These are phyloP conservation scores for Autographa pulchrina DNA, from an alignment of 2,888 invertebrate species.

Conservation along the genomic window DNA sequence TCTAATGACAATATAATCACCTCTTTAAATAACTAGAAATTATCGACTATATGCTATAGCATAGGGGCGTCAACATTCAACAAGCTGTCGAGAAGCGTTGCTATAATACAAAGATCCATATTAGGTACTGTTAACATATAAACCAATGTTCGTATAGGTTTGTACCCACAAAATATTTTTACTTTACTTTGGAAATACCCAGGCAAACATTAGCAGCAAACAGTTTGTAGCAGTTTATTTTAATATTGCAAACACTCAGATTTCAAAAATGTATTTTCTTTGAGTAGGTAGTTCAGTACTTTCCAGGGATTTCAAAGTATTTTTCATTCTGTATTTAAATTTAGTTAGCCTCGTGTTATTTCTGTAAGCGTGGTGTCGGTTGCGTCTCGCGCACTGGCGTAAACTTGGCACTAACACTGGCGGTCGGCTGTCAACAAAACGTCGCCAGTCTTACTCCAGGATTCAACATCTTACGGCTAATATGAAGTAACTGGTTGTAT, in stretches of 20 bases:
- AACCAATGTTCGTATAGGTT: neutral
- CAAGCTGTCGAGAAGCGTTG: neutral
- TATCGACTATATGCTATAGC: neutral
- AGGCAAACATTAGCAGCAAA: neutral
- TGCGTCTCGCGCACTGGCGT: conserved; percentile 68
- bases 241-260: neutral
- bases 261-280: conserved; percentile 8
- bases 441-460: conserved; percentile 63
- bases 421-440: conserved; percentile 66
- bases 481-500: conserved; percentile 80
- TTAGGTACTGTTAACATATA: neutral
- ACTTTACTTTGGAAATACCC: neutral
- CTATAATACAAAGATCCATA: too few species aligned
- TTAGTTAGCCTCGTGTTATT: conserved; percentile 78
- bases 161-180: neutral
- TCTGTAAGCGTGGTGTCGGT: conserved; percentile 70
- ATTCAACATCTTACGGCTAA: conserved; percentile 65
- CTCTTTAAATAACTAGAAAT: neutral
- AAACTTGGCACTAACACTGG: conserved; percentile 82
- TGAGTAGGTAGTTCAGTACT: conserved; percentile 16
- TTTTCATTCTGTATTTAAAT: conserved; percentile 61
- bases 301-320: conserved; percentile 24
- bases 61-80: neutral
- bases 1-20: neutral
- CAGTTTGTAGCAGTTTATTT: neutral